Base-by-base conservation (phyloP, 2,888 invertebrate genomes). In the Artemia sinica region DNA sequence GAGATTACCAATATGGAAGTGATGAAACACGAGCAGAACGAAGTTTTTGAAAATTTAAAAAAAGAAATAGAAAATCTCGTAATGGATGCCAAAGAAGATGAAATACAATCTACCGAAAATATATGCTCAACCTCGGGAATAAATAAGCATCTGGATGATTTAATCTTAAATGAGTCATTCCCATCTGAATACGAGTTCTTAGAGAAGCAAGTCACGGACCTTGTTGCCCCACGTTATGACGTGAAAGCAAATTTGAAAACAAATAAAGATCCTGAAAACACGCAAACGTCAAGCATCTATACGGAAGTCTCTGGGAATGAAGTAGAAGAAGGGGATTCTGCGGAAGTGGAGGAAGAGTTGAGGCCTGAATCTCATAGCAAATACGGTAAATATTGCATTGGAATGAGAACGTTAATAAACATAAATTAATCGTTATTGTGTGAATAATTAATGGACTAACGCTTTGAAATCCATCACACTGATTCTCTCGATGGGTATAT, bases 181-280 rank as follows among this genome's bases (percentile, higher is more conserved):
- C 63, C 63, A 58, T 9, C 63, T 58, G 63, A 58, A 58, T 28
- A 18, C 28, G 63, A 58, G 63, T 58, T 58, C 63, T 9, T 18
- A 2, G 63, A 58, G 2, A n/a, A 58, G 28, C n/a, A 58, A 41
- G 41, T 41, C 41, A 41, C 41, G 6, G 6, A 41, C 0, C 41
- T 41, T 41, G 41, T 41, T 41, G 41, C 41, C 41, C 41, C 41
- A 41, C 41, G 3, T 41, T 41, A 41, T 41, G 41, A 41, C 41
- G 41, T 41, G 41, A 41, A 41, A 41, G 2, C 41, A 41, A 41
- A 41, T 4, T 0, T 41, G 41, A 2, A 41, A 41, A 41, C 41
- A 41, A 41, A 41, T 41, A 2, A 41, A 41, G 41, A 41, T 41
- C 41, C 6, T 5, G 41, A 6, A 41, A 41, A 41, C 1, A 41